These are phyloP conservation scores for Physella acuta DNA, from an alignment of 1,140 invertebrate genomes.

Conservation along the genomic window DNA sequence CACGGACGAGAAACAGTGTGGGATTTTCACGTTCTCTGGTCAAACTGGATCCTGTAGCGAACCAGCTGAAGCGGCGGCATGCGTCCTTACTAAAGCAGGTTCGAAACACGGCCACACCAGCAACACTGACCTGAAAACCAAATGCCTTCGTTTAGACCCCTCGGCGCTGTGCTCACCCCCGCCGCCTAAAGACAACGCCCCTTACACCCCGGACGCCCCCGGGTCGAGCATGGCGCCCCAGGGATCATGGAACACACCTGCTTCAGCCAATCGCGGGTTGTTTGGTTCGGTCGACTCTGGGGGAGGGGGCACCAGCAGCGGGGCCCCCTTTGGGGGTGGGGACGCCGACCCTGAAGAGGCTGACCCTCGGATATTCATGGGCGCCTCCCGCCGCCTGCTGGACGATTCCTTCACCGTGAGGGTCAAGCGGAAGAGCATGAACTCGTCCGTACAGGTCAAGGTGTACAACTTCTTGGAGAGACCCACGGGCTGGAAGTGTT, in stretches of 20 bases:
- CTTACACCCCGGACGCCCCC: not conserved
- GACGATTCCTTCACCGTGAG: slow-evolving; percentile 32
- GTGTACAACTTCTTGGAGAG: slow-evolving; percentile 81
- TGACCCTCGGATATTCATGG: not conserved
- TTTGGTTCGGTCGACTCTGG: not conserved
- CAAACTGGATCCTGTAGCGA: no score
- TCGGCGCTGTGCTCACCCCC: not conserved
- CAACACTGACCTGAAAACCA: not conserved
- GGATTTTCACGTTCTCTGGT: no score
- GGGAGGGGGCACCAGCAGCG: not conserved
- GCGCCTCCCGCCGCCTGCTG: slow-evolving; percentile 34
- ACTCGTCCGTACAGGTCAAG: slow-evolving; percentile 48
- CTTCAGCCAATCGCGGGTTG: not conserved
- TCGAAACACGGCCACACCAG: not conserved
- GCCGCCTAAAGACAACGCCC: not conserved
- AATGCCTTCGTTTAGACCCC: not conserved
- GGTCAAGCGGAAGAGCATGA: slow-evolving; percentile 24
- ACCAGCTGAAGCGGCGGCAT: no score
- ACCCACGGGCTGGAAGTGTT: slow-evolving; percentile 79
- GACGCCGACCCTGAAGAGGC: not conserved
- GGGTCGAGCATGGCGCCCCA: no score
- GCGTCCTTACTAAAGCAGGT: no score
- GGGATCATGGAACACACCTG: not conserved
- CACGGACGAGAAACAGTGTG: no score
- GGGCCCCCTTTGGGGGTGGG: not conserved